A percentile compares a stretch with the other conserved stretches of the same genome.
Conservation (phyloP, 2,888 invertebrate genomes). For the Marasmarcha lunaedactyla region DNA sequence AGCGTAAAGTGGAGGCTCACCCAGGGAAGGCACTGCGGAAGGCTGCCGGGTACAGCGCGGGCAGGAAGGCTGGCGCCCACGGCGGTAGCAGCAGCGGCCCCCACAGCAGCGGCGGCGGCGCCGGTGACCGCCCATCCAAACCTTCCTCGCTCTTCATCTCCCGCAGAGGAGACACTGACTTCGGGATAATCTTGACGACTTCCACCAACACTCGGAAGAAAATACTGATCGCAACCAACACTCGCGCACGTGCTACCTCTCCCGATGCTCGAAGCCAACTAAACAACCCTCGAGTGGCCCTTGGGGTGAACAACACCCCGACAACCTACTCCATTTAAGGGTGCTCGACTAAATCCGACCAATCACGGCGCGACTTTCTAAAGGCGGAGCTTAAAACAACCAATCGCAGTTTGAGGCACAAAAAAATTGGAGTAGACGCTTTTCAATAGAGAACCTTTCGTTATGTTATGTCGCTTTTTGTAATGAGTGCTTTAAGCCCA, state of each 20-base stretch:
- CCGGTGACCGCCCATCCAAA: slow-evolving; percentile 47
- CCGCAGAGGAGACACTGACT: slow-evolving; percentile 61
- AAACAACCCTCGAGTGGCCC: slow-evolving; percentile 69
- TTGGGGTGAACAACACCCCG: slow-evolving; percentile 68
- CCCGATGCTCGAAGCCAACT: slow-evolving; percentile 60
- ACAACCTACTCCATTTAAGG: slow-evolving; percentile 67
- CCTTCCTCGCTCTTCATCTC: slow-evolving; percentile 67
- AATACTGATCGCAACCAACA: slow-evolving; percentile 21
- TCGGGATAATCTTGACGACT: slow-evolving; percentile 62
- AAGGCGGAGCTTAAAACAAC: slow-evolving; percentile 48
- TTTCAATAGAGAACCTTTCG: slow-evolving; percentile 66
- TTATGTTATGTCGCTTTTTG: slow-evolving; percentile 69
- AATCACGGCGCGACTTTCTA: slow-evolving; percentile 35
- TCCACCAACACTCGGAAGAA: slow-evolving; percentile 36
- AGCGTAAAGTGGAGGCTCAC: slow-evolving; percentile 73
- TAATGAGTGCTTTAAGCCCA: slow-evolving; percentile 70
- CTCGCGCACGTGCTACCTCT: slow-evolving; percentile 58
- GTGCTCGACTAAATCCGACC: slow-evolving; percentile 55
- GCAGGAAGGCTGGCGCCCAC: slow-evolving; percentile 79
- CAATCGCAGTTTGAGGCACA: slow-evolving; percentile 58
- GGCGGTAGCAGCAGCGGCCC: slow-evolving; percentile 80
- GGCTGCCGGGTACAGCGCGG: slow-evolving; percentile 79
- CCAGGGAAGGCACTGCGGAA: slow-evolving; percentile 79
- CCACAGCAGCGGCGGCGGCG: slow-evolving; percentile 74
- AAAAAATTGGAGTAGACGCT: slow-evolving; percentile 67